These are phyloP conservation scores for Dendrocincla tyrannina DNA, from an alignment of 2,797 vertebrate species.

Conservation along the genomic window DNA sequence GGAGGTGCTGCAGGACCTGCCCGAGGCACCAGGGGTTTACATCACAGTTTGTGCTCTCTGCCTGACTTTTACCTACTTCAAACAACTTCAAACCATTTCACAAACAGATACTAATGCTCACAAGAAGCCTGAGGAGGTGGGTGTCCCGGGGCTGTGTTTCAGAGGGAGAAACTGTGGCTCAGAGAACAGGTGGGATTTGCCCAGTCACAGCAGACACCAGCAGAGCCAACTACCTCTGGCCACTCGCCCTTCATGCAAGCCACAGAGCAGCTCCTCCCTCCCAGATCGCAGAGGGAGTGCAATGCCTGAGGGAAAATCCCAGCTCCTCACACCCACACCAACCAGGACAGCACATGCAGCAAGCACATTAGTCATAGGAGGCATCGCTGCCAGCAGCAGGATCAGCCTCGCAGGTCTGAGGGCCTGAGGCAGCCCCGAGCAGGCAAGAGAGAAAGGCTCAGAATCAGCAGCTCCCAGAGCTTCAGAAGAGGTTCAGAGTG, in stretches of 20 bases:
- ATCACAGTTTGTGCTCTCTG: not conserved
- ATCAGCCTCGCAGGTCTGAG: not conserved
- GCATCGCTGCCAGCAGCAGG: not conserved
- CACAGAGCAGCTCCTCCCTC: not conserved
- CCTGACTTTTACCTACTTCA: not conserved
- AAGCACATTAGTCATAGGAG: not conserved
- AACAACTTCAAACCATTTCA: not conserved
- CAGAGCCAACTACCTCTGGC: not conserved
- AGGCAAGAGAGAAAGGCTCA: not conserved
- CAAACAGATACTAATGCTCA: not conserved
- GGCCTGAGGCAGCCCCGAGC: not conserved
- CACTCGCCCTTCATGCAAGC: not conserved
- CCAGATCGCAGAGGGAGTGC: rapidly evolving
- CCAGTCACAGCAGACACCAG: not conserved
- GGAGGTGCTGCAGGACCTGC: not conserved
- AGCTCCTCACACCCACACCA: not conserved
- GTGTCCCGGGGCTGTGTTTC: not conserved
- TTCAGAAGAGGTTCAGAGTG: conserved; percentile 5
- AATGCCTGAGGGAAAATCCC: not conserved
- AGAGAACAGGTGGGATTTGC: not conserved
- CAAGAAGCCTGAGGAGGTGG: not conserved
- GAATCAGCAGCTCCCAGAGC: conserved; percentile 5
- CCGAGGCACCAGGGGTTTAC: rapidly evolving
- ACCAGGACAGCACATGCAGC: not conserved
- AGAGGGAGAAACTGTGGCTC: not conserved